Evolutionary conservation across 1,140 invertebrate genomes (phyloP), one percentile per base, ranked within the genome.

Genomic region (Polypedilum pembai): DNA sequence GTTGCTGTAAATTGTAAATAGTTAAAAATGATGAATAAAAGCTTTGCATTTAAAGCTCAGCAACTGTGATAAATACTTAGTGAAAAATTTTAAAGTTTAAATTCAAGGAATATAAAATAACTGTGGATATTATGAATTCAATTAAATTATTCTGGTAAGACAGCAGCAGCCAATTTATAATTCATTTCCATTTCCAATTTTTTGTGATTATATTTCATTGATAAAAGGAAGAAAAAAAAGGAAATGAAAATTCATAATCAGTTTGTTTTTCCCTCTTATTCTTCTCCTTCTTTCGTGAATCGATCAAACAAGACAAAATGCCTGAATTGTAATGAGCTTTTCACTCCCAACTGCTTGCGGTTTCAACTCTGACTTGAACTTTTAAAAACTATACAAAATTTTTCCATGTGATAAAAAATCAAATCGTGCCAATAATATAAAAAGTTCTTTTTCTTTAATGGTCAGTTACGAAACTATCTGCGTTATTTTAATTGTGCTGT

Each of bases 61-160:
- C 24, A 33, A 15, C 45, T 56, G 45, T 56, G 45, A 56, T 56
- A 56, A 56, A 56, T n/a, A n/a, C 15, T 56, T 56, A 56, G n/a
- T 12, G 45, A 56, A n/a, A 56, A 56, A 56, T 0, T 45, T 45
- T 45, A 56, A 56, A 56, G 12, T n/a, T n/a, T 15, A 56, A n/a
- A 56, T 15, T 15, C 45, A 56, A 12, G 45, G n/a, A n/a, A 56
- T n/a, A 56, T 1, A 69, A 69, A 18, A 18, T 18, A 17, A 69
- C 8, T 69, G 8, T 21, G 17, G 20, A 69, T 69, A 69, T 69
- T 69, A 69, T 69, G 65, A 69, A 20, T 20, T 69, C 20, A 69
- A 69, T 69, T 18, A 69, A n/a, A 21, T 69, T 69, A 69, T 18
- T 69, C 18, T 69, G 65, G 65, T 69, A 69, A 69, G 65, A 56